Conservation (phyloP, 2,888 invertebrate genomes). For the Apamea anceps region DNA sequence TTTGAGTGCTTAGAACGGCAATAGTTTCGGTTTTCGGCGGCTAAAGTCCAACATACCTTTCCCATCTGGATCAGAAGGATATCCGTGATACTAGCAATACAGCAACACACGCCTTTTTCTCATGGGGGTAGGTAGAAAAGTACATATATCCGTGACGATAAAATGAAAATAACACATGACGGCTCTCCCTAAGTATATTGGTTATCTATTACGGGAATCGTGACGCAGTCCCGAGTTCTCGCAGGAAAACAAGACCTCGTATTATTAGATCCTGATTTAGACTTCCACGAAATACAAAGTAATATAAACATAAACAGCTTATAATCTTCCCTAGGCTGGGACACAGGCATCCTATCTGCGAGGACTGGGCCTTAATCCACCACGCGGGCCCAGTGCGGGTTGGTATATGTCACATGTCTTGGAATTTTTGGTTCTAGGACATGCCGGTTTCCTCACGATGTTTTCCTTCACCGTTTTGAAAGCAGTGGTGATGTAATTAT, state of each 20-base stretch:
- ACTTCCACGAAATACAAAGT: slow-evolving; percentile 13
- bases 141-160: not conserved
- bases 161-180: not conserved
- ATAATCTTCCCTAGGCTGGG: not conserved
- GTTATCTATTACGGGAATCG: not conserved
- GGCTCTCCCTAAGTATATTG: not conserved
- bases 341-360: not conserved
- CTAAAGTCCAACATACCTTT: not conserved
- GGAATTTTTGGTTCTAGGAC: not conserved
- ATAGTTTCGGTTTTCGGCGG: no score
- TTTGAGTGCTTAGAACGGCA: not conserved
- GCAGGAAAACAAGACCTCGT: not conserved
- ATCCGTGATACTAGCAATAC: not conserved
- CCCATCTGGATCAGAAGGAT: not conserved
- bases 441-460: not conserved
- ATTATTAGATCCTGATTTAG: not conserved
- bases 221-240: not conserved
- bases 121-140: no score
- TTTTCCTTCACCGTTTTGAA: not conserved
- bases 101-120: not conserved
- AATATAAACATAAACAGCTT: not conserved
- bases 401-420: not conserved
- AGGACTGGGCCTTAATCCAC: not conserved
- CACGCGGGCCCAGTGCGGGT: no score
- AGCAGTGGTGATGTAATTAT: not conserved